Evolutionary conservation across 2,888 invertebrate genomes (phyloP), one percentile per base, ranked within the genome.

Genomic region (Nineta flava): DNA sequence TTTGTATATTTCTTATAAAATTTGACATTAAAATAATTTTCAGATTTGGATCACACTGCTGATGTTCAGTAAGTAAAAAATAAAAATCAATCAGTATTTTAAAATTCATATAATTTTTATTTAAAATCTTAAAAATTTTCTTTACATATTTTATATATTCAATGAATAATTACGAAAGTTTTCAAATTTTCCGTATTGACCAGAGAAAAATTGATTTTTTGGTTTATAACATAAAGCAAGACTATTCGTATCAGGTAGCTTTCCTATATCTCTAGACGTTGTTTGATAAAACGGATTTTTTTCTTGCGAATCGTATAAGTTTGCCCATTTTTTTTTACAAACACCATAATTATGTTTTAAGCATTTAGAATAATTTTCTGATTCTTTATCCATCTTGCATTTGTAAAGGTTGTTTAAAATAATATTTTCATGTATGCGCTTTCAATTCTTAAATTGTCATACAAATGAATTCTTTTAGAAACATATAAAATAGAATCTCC

Each of bases 31-130:
- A n/a, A 51, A 57, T 55, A 55, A 57, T 52, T 74, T 78, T 53
- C 72, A 91, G 91, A 90, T 77, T 72, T 97, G 65, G 97, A 97
- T 63, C 96, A 97, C 65, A 94, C 96, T 31, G 96, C 97, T 15
- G 97, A 97, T 72, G 90, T 97, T n/a, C 97, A 97, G 88, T 93
- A 75, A 84, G 90, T 83, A 61, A 49, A 13, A n/a, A 17, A 19
- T 41, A 16, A 19, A 46, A 47, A 50, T 43, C 41, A 52, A 15
- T 52, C 48, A 48, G 50, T 47, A 53, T 52, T n/a, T 9, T 12
- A 19, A 13, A 43, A 9, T 16, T 16, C 3, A 16, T 4, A 9
- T 43, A 7, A 43, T n/a, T 43, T 43, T 9, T 17, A 16, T 12
- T 43, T 43, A 43, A 12, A 12, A 12, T 13, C n/a, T n/a, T n/a